Conservation (phyloP, 1,140 invertebrate genomes). For the Xylocopa sonorina region DNA sequence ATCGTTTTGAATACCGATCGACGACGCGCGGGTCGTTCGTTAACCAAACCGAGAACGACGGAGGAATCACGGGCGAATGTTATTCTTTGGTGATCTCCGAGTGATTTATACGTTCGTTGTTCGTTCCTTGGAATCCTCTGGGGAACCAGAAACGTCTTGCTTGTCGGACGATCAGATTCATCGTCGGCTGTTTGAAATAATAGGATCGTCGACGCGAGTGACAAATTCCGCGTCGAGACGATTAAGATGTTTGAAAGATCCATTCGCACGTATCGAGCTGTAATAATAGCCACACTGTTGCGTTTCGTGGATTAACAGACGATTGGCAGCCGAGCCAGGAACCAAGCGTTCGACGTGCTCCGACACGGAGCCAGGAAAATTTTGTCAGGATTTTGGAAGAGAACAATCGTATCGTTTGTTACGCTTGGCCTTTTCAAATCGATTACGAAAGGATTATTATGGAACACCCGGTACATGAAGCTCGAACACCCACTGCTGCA, state of each 20-base stretch:
- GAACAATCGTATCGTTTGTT: background rate
- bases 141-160: background rate
- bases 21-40: background rate
- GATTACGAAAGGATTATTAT: background rate
- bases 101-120: conserved; percentile 22
- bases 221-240: background rate
- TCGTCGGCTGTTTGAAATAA: background rate
- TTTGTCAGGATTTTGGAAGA: background rate
- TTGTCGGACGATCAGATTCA: background rate
- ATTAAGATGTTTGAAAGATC: conserved; percentile 37
- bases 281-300: background rate
- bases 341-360: background rate
- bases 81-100: conserved; percentile 9
- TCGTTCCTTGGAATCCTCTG: background rate
- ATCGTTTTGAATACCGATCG: background rate
- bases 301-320: background rate
- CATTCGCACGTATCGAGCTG: background rate
- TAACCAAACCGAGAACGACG: background rate
- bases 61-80: background rate
- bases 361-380: background rate
- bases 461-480: conserved; percentile 9
- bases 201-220: background rate
- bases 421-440: background rate
- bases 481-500: background rate
- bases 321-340: background rate